Evolutionary conservation across 1,140 invertebrate species (phyloP), one percentile per base, ranked within the genome.

Genomic region (Ostrea denselamellosa): DNA sequence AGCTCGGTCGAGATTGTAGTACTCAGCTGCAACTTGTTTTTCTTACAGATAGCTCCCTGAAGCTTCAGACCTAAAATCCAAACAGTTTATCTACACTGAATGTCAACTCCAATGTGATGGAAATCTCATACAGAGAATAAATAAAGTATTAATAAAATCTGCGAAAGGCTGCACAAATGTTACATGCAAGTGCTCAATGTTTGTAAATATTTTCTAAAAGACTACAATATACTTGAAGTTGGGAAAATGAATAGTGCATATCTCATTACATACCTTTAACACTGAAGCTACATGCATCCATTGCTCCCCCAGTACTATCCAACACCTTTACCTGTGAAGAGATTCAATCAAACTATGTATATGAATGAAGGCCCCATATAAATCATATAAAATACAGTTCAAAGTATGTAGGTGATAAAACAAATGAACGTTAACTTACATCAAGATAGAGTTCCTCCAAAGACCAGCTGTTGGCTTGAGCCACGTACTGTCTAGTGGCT

Each of bases 401-500:
- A 17, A 8, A 81, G 25, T 2, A 81, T 10, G 4, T n/a, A n/a
- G n/a, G n/a, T n/a, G 34, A 44, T 2, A 44, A 44, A 44, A 44
- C 34, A 44, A 44, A 44, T 5, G 5, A 1, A 44, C 12, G 19
- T 17, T 54, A 12, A 83, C 91, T 92, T 87, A 96, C 97, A 94
- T 99, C 97, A 82, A 99, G 95, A 81, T 97, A 96, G 0, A 99
- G 96, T 95, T 99, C 99, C 95, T 99, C 99, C 9, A 99, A 95
- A 0, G 99, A 97, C 96, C 96, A 97, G 85, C 95, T 95, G 93
- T 97, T 97, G 10, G 96, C 96, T 95, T 99, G 98, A 0, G 98
- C 98, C 51, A 99, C 98, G 93, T 98, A 99, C 93, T 99, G 98
- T 44, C 99, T 96, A 2, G 99, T 99, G 17, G 99, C 99, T 0